phyloP scores from a whole-genome alignment of 2,113 vertebrate species.

The Sebastes schlegelii region DNA sequence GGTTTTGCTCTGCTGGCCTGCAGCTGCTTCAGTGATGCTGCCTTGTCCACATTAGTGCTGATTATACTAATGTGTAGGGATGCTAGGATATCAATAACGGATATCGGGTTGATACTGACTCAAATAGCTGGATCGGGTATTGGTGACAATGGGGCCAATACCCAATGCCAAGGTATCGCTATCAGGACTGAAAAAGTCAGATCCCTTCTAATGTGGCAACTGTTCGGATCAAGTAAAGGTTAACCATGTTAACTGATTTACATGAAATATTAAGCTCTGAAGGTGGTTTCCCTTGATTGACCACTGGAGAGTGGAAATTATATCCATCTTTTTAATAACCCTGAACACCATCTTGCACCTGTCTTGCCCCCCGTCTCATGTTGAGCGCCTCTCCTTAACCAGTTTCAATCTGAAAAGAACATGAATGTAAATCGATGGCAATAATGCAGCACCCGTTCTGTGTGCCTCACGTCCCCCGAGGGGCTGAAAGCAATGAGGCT shows the following conservation, averaged over 20 bases:
- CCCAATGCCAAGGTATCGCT: no score
- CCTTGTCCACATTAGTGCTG: background rate
- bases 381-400: background rate
- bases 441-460: conserved; percentile 4
- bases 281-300: background rate
- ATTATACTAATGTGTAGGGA: background rate
- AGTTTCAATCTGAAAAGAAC: background rate
- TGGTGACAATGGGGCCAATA: no score
- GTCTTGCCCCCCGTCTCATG: background rate
- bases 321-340: background rate
- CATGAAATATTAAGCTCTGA: background rate
- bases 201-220: background rate
- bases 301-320: background rate
- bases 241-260: background rate
- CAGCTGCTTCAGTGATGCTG: background rate
- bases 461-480: background rate
- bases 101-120: no score
- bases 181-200: no score
- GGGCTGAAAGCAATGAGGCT: conserved; percentile 47
- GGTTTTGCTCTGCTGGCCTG: background rate
- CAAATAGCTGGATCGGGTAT: no score
- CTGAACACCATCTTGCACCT: background rate
- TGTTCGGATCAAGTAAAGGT: background rate
- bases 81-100: no score
- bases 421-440: conserved; percentile 29